phyloP scores from a whole-genome alignment of 2,888 invertebrate species.

The Drosophila neonasuta region DNA sequence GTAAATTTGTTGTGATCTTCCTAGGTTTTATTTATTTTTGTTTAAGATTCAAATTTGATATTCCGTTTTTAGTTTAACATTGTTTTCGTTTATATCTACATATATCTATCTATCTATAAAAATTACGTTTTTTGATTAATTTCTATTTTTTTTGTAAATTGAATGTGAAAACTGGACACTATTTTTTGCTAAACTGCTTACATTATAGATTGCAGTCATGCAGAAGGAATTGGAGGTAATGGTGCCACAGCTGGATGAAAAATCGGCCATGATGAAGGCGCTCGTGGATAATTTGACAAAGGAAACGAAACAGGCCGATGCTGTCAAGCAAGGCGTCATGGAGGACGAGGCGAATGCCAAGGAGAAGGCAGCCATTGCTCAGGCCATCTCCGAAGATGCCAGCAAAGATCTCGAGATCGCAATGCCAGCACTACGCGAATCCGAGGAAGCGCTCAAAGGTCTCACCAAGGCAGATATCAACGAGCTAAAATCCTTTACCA shows the following conservation, averaged over 20 bases:
- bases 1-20: too few species aligned
- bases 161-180: too few species aligned
- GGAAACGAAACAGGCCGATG: conserved; percentile 91
- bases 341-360: conserved; percentile 93
- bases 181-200: not conserved
- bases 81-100: too few species aligned
- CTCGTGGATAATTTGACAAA: conserved; percentile 89
- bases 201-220: conserved; percentile 88
- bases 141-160: too few species aligned
- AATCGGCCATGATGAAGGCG: conserved; percentile 89
- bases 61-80: too few species aligned
- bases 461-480: conserved; percentile 95
- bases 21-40: too few species aligned
- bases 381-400: conserved; percentile 92
- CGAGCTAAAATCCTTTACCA: conserved; percentile 93
- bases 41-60: too few species aligned
- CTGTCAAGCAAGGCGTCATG: conserved; percentile 90
- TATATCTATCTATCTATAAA: too few species aligned
- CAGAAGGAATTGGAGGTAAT: conserved; percentile 90
- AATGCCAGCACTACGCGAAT: conserved; percentile 92
- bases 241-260: conserved; percentile 90
- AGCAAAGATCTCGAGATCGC: conserved; percentile 94
- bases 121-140: too few species aligned
- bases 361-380: conserved; percentile 92
- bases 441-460: conserved; percentile 91